Evolutionary conservation across 2,888 invertebrate species (phyloP).

Genomic region (Hylaea fasciaria): DNA sequence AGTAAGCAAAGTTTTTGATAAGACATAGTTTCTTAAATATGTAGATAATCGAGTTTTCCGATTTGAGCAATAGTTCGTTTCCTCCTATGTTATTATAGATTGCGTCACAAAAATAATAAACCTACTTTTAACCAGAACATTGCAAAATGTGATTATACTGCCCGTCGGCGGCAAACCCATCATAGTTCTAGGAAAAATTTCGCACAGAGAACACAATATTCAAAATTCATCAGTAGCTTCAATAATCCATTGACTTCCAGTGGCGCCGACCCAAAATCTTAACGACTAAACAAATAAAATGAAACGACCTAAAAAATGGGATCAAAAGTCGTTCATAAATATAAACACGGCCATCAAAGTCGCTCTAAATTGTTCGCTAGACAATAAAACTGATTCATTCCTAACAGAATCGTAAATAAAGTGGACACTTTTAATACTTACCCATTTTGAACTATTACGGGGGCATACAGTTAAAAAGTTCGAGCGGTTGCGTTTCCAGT

Average conservation of each 20-base stretch:
- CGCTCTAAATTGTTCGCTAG: constrained; percentile 61
- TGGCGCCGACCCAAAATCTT: constrained; percentile 56
- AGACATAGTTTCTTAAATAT: too few species aligned
- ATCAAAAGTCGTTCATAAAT: constrained; percentile 71
- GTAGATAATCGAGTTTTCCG: too few species aligned
- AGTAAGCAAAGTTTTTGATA: too few species aligned
- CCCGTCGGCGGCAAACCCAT: background rate
- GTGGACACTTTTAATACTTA: constrained; percentile 74
- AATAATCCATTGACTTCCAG: constrained; percentile 39
- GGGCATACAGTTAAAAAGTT: constrained; percentile 67
- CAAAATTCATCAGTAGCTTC: constrained; percentile 11
- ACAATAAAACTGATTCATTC: constrained; percentile 76
- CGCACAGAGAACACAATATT: background rate
- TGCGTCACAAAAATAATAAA: too few species aligned
- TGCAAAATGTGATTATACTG: too few species aligned
- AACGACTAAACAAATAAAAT: constrained; percentile 60
- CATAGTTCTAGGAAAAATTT: background rate
- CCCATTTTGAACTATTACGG: constrained; percentile 80
- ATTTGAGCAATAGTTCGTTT: background rate
- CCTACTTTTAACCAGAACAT: too few species aligned
- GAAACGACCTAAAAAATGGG: constrained; percentile 70
- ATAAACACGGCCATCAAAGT: constrained; percentile 66
- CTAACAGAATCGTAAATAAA: constrained; percentile 68
- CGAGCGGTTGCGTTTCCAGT: constrained; percentile 61
- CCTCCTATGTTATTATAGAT: too few species aligned